Evolutionary conservation across 2,113 vertebrate species (phyloP), one percentile per base, ranked within the genome.

Genomic region (Mohoua ochrocephala): DNA sequence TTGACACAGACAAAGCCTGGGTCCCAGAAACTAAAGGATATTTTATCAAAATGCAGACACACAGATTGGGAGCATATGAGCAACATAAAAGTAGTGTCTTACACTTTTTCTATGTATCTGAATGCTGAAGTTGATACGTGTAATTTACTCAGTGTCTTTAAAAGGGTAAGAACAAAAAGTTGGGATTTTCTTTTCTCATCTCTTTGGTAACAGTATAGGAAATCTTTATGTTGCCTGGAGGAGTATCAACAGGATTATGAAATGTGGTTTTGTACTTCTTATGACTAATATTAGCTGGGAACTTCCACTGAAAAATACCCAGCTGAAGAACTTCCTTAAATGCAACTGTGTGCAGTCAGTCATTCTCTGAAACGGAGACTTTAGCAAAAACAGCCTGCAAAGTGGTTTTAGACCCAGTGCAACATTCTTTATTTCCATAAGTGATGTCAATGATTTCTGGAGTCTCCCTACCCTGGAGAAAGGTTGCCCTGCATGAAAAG

Each of bases 221-320:
- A 81, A 54, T 93, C 73, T 85, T 68, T 71, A 57, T 35, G 57
- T 69, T 71, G 65, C 70, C 70, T 95, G 56, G 89, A 95, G 81
- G 44, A 89, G 41, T 73, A 77, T 95, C 82, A 92, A 41, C 54
- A 93, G 67, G 28, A 87, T 97, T 91, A 97, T 59, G 78, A 93
- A 96, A 77, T 76, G 65, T 11, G 2, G 37, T 84, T 88, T 83
- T 84, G 78, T 77, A 70, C 27, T 67, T 89, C 82, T 95, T 96
- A 87, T 98, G 95, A 91, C 91, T 96, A 96, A 91, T 90, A 95
- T 91, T 95, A 97, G 89, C 82, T 97, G 98, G 98, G 98, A 98
- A 98, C 94, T 98, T 98, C 98, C 98, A 98, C 97, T 87, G 97
- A 97, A 97, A 98, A 98, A 97, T 98, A 98, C 98, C 97, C 98